Evolutionary conservation across 2,113 vertebrate species (phyloP).

Genomic region (Eurystomus gularis): DNA sequence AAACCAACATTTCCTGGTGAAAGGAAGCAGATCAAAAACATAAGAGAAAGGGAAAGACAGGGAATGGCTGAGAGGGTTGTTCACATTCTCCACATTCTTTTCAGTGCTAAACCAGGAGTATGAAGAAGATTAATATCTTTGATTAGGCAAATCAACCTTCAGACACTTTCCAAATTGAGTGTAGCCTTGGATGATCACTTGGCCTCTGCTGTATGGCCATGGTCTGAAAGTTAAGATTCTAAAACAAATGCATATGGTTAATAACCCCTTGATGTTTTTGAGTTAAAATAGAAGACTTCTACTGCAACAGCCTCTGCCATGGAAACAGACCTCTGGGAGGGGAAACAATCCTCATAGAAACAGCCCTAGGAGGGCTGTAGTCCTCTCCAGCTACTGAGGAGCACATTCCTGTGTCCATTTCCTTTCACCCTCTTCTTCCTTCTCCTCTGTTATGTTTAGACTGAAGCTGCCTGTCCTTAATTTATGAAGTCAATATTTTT

Average conservation of each 20-base stretch:
- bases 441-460: not conserved
- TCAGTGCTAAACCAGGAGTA: not conserved
- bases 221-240: not conserved
- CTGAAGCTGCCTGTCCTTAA: not conserved
- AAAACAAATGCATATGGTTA: not conserved
- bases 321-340: not conserved
- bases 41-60: not conserved
- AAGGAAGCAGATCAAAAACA: not conserved
- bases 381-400: not conserved
- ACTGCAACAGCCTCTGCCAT: not conserved
- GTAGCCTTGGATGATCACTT: not conserved
- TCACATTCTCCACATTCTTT: not conserved
- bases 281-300: not conserved
- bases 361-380: no score
- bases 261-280: not conserved
- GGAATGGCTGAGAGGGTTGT: not conserved
- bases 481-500: not conserved
- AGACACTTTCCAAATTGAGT: not conserved
- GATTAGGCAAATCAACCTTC: not conserved
- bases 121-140: not conserved
- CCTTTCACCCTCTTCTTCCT: not conserved
- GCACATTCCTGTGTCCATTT: not conserved
- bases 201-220: rapidly evolving
- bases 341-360: no score
- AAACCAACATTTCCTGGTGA: not conserved